phyloP scores from a whole-genome alignment of 2,888 invertebrate genomes.

The Crocallis elinguaria region DNA sequence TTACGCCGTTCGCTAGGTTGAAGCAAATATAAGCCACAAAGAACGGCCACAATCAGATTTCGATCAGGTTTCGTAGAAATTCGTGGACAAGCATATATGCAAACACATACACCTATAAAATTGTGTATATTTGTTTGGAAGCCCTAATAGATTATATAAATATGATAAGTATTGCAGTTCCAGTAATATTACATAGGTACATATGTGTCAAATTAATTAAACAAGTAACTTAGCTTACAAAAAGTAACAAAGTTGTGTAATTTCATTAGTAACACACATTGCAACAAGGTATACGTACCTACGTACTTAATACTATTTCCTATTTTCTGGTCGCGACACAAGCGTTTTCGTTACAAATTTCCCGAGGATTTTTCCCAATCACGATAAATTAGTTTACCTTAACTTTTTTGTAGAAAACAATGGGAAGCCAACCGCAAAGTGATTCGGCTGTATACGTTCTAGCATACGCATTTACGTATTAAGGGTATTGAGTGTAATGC shows the following conservation, averaged over 20 bases:
- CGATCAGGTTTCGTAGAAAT: no score
- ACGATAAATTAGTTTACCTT: slow-evolving; percentile 40
- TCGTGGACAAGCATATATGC: no score
- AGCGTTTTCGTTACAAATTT: slow-evolving; percentile 34
- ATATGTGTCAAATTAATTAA: no score
- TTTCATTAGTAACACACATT: neutral
- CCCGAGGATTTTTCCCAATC: slow-evolving; percentile 36
- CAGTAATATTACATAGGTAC: no score
- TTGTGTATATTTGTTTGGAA: no score
- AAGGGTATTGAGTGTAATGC: slow-evolving; percentile 9
- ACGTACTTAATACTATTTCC: neutral
- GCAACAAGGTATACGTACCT: neutral
- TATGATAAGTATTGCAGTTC: no score
- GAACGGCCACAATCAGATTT: no score
- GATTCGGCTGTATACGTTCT: slow-evolving; percentile 29
- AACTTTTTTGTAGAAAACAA: slow-evolving; percentile 40
- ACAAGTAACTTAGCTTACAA: neutral
- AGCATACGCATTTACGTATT: slow-evolving; percentile 27
- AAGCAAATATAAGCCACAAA: no score
- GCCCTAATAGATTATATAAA: no score
- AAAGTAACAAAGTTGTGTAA: neutral
- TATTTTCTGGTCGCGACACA: neutral
- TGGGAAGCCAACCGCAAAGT: slow-evolving; percentile 42
- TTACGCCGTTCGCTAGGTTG: no score
- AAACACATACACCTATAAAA: no score